Percentiles rank a stretch among this genome's conserved stretches.
phyloP scores from a whole-genome alignment of 1,140 invertebrate species.

The Diorhabda carinulata region DNA sequence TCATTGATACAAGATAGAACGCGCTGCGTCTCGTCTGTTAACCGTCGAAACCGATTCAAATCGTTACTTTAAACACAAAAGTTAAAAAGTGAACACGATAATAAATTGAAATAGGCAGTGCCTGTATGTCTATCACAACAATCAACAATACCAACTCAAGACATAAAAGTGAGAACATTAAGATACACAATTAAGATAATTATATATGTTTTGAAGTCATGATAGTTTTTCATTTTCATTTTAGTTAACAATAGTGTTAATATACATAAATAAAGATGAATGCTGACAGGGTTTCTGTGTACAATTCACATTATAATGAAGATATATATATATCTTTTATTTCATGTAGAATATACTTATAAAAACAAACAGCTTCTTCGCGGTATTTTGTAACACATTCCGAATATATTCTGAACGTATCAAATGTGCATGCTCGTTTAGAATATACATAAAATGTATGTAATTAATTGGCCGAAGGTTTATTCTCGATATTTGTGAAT shows the following conservation, averaged over 20 bases:
- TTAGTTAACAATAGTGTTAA: background rate
- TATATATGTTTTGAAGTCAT: background rate
- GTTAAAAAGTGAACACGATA: background rate
- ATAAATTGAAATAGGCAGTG: slow-evolving; percentile 1
- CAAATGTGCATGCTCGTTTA: too few species aligned
- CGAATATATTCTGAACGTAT: too few species aligned
- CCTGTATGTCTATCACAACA: background rate
- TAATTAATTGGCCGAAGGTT: too few species aligned
- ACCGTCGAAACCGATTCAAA: too few species aligned
- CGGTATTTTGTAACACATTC: too few species aligned
- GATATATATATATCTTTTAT: background rate
- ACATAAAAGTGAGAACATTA: background rate
- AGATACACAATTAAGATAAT: slow-evolving; percentile 1
- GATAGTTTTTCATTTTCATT: background rate
- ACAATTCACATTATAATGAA: background rate
- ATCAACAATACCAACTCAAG: background rate
- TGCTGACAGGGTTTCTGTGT: background rate
- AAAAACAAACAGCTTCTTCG: too few species aligned
- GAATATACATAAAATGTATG: too few species aligned
- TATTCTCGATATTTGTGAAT: too few species aligned
- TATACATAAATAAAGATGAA: background rate
- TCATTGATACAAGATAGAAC: too few species aligned
- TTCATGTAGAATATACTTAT: too few species aligned
- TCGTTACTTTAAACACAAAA: background rate
- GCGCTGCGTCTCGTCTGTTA: too few species aligned